Conservation (phyloP, 1,140 invertebrate genomes). For the Whitmania pigra region DNA sequence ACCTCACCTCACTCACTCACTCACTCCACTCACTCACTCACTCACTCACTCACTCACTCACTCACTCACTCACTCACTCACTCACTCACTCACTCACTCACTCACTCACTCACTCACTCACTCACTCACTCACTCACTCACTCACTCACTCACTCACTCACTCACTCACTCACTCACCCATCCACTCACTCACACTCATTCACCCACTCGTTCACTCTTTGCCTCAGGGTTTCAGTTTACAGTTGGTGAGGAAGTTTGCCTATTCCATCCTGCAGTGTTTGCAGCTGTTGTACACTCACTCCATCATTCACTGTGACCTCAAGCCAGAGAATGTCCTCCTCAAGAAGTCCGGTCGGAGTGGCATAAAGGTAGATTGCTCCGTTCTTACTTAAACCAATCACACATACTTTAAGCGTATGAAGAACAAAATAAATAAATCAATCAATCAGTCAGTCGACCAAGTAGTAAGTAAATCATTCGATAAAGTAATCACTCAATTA, state of each 20-base stretch:
- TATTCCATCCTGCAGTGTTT: slow-evolving; percentile 91
- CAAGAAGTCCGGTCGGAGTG: slow-evolving; percentile 92
- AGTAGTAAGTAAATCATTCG: background rate
- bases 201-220: slow-evolving; percentile 20
- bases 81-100: slow-evolving; percentile 26
- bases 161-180: slow-evolving; percentile 26
- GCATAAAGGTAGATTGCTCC: slow-evolving; percentile 61
- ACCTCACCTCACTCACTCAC: too few species aligned
- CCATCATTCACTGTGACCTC: slow-evolving; percentile 86
- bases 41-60: background rate
- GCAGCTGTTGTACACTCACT: slow-evolving; percentile 87
- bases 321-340: slow-evolving; percentile 91
- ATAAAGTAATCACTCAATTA: background rate
- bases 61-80: slow-evolving; percentile 26
- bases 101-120: slow-evolving; percentile 25
- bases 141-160: slow-evolving; percentile 25
- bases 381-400: too few species aligned
- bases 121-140: slow-evolving; percentile 26
- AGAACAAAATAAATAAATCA: background rate
- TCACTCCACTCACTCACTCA: slow-evolving; percentile 7
- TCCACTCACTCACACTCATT: slow-evolving; percentile 24
- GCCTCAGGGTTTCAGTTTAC: slow-evolving; percentile 80
- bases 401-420: too few species aligned
- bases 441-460: background rate
- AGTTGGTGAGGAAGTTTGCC: slow-evolving; percentile 93